phyloP scores from a whole-genome alignment of 30 jellyfish, hydroid and myxozoan genomes.

The Pelagia noctiluca region DNA sequence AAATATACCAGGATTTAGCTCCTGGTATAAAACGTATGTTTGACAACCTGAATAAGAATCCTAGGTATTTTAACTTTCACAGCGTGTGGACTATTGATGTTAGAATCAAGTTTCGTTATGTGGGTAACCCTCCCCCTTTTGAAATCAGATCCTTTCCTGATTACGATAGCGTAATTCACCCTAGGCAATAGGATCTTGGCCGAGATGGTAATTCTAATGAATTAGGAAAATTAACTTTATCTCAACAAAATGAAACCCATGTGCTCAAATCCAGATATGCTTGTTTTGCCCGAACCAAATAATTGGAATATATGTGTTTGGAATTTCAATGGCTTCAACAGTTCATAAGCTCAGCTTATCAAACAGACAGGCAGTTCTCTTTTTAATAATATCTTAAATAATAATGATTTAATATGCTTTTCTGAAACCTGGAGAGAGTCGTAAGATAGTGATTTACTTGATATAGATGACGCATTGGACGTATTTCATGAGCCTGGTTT shows the following conservation, averaged over 20 bases:
- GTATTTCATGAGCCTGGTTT: slow-evolving; percentile 40
- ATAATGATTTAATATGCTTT: slow-evolving; percentile 36
- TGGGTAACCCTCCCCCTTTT: neutral
- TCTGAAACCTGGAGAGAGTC: slow-evolving; percentile 59
- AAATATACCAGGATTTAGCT: neutral
- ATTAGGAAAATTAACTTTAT: no score
- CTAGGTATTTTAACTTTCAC: no score
- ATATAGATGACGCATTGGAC: slow-evolving; percentile 4
- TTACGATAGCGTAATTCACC: neutral
- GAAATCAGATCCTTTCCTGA: neutral
- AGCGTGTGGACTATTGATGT: neutral
- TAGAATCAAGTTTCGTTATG: neutral
- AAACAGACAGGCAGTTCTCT: slow-evolving; percentile 15
- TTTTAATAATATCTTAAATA: neutral
- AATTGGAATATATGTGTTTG: neutral
- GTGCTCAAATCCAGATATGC: no score
- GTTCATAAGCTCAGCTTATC: neutral
- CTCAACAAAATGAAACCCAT: no score
- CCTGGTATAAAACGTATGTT: neutral
- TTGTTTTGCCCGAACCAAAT: no score
- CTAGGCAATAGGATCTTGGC: neutral
- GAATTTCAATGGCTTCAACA: slow-evolving; percentile 16
- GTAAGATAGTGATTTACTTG: neutral
- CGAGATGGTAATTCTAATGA: neutral
- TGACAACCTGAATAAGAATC: neutral